Evolutionary conservation across 2,797 vertebrate species (phyloP).

Genomic region (Calcarius lapponicus): DNA sequence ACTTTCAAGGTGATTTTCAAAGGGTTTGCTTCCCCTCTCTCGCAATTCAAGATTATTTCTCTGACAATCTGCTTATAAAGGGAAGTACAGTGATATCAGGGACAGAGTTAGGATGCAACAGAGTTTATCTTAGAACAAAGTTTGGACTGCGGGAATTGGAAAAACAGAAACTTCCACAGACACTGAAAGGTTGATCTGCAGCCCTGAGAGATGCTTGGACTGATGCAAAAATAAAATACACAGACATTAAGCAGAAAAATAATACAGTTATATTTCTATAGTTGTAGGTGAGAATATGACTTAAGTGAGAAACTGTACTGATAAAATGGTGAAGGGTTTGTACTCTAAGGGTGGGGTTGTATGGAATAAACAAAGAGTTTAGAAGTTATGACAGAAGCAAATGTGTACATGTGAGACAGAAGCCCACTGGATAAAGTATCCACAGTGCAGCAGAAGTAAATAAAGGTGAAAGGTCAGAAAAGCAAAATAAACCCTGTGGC

Average conservation of each 20-base stretch:
- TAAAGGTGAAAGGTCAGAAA: not conserved
- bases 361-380: not conserved
- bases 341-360: not conserved
- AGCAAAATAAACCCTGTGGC: not conserved
- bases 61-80: fast-evolving
- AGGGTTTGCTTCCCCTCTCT: not conserved
- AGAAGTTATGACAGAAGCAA: not conserved
- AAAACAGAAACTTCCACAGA: not conserved
- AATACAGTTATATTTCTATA: not conserved
- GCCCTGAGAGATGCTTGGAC: not conserved
- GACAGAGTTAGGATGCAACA: not conserved
- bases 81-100: not conserved
- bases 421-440: not conserved
- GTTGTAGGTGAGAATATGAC: not conserved
- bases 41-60: not conserved
- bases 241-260: not conserved
- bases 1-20: not conserved
- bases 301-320: not conserved
- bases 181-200: not conserved
- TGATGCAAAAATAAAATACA: not conserved
- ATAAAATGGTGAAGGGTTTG: not conserved
- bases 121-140: not conserved
- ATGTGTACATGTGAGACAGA: not conserved
- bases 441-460: not conserved
- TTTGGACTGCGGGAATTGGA: not conserved